Conservation (phyloP, 2,797 vertebrate genomes). For the Pseudotriccus pelzelni region DNA sequence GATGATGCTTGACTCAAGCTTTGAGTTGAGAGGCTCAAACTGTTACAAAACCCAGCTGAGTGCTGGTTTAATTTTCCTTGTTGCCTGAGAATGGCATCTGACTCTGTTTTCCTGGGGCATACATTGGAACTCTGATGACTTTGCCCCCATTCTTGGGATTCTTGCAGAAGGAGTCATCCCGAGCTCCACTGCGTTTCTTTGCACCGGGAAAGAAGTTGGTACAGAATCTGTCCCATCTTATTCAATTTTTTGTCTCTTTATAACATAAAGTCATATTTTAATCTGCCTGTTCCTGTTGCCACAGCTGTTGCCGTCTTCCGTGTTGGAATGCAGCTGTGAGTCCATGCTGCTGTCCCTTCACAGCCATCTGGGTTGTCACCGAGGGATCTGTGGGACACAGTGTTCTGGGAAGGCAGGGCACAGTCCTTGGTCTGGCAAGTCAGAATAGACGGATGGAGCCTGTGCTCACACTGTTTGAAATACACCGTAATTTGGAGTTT, state of each 20-base stretch:
- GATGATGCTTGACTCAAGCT: neutral
- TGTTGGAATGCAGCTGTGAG: neutral
- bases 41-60: neutral
- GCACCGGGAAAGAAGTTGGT: neutral
- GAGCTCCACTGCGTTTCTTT: neutral
- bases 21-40: neutral
- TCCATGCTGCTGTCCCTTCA: neutral
- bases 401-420: neutral
- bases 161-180: neutral
- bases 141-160: conserved; percentile 45
- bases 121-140: neutral
- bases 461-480: neutral
- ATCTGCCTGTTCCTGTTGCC: neutral
- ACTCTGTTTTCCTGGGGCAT: neutral
- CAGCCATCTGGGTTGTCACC: neutral
- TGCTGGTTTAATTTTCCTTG: neutral
- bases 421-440: neutral
- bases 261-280: neutral
- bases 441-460: neutral
- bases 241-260: neutral
- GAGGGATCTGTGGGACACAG: neutral
- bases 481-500: rapidly evolving
- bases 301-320: neutral
- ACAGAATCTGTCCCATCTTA: neutral
- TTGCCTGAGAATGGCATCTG: neutral